phyloP scores from a whole-genome alignment of 2,888 invertebrate genomes.

The Trisateles emortualis region DNA sequence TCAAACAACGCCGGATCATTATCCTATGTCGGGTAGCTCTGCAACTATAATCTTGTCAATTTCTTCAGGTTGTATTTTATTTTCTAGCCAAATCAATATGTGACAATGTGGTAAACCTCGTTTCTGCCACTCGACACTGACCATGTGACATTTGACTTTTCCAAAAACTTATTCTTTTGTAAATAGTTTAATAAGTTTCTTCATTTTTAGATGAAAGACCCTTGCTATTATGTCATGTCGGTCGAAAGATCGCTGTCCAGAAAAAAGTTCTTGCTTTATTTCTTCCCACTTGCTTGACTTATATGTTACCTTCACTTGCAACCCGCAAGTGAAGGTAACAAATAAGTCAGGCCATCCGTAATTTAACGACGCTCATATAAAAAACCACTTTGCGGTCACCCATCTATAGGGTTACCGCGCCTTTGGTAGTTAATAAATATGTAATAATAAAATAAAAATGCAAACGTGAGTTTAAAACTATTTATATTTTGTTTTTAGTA shows the following conservation, averaged over 20 bases:
- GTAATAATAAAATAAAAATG: not conserved
- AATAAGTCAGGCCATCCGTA: slow-evolving; percentile 2
- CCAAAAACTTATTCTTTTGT: slow-evolving; percentile 1
- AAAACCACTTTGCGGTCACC: too few species aligned
- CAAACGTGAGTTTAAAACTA: not conserved
- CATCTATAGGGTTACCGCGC: too few species aligned
- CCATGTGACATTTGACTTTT: not conserved
- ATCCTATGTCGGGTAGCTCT: slow-evolving; percentile 5
- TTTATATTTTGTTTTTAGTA: too few species aligned
- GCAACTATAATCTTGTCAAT: slow-evolving; percentile 13
- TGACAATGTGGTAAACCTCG: not conserved
- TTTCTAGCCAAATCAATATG: not conserved
- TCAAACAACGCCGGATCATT: slow-evolving; percentile 3
- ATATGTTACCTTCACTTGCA: too few species aligned
- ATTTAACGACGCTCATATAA: too few species aligned
- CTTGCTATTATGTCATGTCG: not conserved
- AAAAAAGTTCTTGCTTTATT: slow-evolving; percentile 5
- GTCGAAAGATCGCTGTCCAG: not conserved
- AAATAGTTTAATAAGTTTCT: not conserved
- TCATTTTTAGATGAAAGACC: slow-evolving; percentile 4
- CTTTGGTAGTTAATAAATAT: too few species aligned
- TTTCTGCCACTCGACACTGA: slow-evolving; percentile 1
- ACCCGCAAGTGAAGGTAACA: slow-evolving; percentile 18
- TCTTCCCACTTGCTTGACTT: slow-evolving; percentile 13
- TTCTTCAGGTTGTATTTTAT: slow-evolving; percentile 7